Conservation (phyloP, 2,888 invertebrate genomes). For the Helobdella robusta region DNA sequence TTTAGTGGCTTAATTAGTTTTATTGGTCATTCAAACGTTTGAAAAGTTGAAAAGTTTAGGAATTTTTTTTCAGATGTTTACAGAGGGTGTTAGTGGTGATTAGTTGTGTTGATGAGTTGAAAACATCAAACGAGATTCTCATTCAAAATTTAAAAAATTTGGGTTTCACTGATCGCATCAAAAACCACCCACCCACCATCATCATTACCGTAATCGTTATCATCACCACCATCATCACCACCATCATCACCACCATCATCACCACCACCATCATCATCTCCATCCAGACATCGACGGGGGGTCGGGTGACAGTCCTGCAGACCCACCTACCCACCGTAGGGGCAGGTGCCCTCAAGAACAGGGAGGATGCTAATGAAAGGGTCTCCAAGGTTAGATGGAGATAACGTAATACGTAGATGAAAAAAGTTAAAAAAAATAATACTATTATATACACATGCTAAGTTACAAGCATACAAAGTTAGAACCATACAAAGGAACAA, state of each 20-base stretch:
- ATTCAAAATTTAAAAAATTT: background rate
- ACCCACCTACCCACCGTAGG: conserved; percentile 64
- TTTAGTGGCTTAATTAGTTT: no score
- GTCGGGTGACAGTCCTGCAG: conserved; percentile 87
- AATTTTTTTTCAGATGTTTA: no score
- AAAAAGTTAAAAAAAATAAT: no score
- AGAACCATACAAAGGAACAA: no score
- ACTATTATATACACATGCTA: no score
- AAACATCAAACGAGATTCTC: no score
- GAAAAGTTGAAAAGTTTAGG: background rate
- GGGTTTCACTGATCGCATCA: background rate
- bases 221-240: background rate
- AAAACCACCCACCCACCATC: background rate
- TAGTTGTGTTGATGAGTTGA: background rate
- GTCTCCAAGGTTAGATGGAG: conserved; percentile 58
- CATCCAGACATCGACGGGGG: conserved; percentile 67
- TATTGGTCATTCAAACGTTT: no score
- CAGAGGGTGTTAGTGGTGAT: background rate
- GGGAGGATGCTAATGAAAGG: conserved; percentile 75
- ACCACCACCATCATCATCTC: conserved; percentile 5
- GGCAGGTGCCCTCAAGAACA: conserved; percentile 72
- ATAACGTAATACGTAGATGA: no score
- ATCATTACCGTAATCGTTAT: background rate
- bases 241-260: background rate
- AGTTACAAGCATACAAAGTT: no score